A percentile compares a stretch with the other conserved stretches of the same genome.
Evolutionary conservation across 2,113 vertebrate genomes (phyloP).

Genomic region (Forbesichthys agassizii): DNA sequence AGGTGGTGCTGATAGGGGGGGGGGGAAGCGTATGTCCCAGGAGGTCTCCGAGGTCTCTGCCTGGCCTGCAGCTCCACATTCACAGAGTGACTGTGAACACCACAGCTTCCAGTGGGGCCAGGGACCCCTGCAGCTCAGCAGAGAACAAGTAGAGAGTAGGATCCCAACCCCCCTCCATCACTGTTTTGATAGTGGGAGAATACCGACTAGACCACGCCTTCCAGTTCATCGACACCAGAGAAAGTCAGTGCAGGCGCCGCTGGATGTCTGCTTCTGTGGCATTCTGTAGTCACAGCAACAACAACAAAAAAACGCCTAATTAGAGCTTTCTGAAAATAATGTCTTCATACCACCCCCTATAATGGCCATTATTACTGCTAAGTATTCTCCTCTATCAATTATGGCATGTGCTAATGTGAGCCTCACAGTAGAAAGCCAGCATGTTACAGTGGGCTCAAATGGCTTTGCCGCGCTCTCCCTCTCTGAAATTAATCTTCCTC

Average conservation of each 20-base stretch:
- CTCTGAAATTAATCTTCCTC: slow-evolving; percentile 65
- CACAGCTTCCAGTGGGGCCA: slow-evolving; percentile 50
- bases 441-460: slow-evolving; percentile 64
- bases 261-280: slow-evolving; percentile 9
- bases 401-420: slow-evolving; percentile 72
- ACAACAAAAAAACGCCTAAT: slow-evolving; percentile 51
- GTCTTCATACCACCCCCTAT: slow-evolving; percentile 66
- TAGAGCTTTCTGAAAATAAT: slow-evolving; percentile 67
- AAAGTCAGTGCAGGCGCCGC: slow-evolving; percentile 41
- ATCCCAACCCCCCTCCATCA: slow-evolving; percentile 35
- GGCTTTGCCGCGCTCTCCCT: slow-evolving; percentile 60
- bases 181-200: slow-evolving; percentile 61
- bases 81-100: slow-evolving; percentile 60
- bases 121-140: slow-evolving; percentile 57
- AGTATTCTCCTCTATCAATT: slow-evolving; percentile 74
- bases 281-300: slow-evolving; percentile 18
- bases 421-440: slow-evolving; percentile 61
- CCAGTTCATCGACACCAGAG: slow-evolving; percentile 48
- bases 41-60: slow-evolving; percentile 53
- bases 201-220: slow-evolving; percentile 45
- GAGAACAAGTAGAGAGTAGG: slow-evolving; percentile 41
- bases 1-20: slow-evolving; percentile 43
- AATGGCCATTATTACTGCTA: slow-evolving; percentile 75
- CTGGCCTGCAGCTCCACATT: slow-evolving; percentile 38
- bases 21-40: slow-evolving; percentile 39